Conservation (phyloP, 2,113 vertebrate genomes). For the Cebus imitator region DNA sequence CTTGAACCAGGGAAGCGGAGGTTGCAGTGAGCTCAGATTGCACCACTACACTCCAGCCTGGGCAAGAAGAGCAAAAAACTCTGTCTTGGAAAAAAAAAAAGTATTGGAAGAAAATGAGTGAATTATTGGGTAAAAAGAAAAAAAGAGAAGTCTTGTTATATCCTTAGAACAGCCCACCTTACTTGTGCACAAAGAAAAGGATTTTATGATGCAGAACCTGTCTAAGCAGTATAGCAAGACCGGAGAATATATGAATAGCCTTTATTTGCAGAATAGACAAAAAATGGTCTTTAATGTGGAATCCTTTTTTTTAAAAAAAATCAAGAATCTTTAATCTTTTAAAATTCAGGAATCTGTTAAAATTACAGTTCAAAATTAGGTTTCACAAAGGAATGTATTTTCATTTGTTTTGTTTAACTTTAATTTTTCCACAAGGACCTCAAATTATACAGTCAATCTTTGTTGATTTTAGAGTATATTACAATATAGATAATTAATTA, state of each 20-base stretch:
- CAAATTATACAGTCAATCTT: not conserved
- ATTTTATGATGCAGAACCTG: conserved; percentile 45
- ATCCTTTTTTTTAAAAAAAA: not conserved
- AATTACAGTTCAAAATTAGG: not conserved
- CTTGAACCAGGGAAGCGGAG: too few relatives aligned
- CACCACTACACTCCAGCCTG: too few relatives aligned
- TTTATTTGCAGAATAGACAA: not conserved
- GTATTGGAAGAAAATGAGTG: too few relatives aligned
- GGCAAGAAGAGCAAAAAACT: too few relatives aligned
- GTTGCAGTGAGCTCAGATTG: too few relatives aligned
- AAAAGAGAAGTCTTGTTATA: not conserved
- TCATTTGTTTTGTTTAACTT: conserved; percentile 2
- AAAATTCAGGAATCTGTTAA: conserved; percentile 16
- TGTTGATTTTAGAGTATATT: conserved; percentile 8
- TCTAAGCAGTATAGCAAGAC: not conserved
- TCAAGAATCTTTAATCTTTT: not conserved
- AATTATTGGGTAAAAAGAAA: too few relatives aligned
- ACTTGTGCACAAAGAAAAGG: not conserved
- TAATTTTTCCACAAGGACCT: conserved; percentile 16
- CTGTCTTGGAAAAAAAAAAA: too few relatives aligned
- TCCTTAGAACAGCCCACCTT: not conserved
- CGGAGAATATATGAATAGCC: not conserved
- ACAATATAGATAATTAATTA: conserved; percentile 1
- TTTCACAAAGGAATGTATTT: conserved; percentile 26
- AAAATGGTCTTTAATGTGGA: not conserved